Conservation (phyloP, 2,113 vertebrate genomes). For the Columbina picui region DNA sequence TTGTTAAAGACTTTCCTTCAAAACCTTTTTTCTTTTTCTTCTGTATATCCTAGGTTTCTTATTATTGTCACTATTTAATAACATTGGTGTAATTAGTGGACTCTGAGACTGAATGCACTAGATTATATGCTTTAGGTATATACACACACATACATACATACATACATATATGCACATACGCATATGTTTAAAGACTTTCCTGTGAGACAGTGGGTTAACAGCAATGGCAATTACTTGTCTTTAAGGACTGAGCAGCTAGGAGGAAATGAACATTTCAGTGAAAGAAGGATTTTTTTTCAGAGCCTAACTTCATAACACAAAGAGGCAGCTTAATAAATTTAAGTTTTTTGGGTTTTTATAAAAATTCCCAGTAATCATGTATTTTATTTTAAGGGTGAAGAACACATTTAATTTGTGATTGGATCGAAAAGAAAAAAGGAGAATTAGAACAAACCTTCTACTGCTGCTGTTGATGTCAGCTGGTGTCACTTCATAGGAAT, state of each 20-base stretch:
- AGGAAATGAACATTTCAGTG: not conserved
- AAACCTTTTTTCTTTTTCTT: not conserved
- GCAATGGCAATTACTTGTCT: not conserved
- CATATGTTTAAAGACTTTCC: not conserved
- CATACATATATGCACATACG: not conserved
- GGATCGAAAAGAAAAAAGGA: not conserved
- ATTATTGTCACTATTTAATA: not conserved
- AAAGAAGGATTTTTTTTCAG: not conserved
- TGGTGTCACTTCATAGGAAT: not conserved
- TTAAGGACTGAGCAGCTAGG: not conserved
- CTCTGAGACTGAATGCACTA: not conserved
- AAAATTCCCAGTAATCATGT: not conserved
- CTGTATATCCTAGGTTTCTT: not conserved
- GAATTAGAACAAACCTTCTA: not conserved
- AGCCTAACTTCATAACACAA: not conserved
- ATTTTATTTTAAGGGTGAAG: not conserved
- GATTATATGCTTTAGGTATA: not conserved
- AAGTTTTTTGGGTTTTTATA: not conserved
- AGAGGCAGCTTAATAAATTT: not conserved
- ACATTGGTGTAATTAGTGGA: not conserved
- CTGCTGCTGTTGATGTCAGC: not conserved
- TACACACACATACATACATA: not conserved
- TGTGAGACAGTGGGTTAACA: not conserved
- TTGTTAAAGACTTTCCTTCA: not conserved
- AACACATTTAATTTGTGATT: not conserved